Conservation (phyloP, 2,888 invertebrate genomes). For the Microctonus hyperodae region DNA sequence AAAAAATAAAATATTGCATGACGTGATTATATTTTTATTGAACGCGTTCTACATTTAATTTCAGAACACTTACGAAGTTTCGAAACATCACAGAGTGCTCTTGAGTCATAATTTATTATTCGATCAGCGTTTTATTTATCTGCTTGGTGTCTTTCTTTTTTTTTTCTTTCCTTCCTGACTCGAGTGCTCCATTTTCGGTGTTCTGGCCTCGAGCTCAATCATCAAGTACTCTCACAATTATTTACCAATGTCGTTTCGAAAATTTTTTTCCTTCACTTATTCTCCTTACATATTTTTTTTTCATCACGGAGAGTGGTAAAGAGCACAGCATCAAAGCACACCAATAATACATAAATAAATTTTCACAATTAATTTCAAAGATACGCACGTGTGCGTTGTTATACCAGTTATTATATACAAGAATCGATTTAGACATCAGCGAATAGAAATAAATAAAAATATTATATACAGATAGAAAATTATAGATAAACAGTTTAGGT, state of each 20-base stretch:
- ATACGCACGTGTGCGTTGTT: not conserved
- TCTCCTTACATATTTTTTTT: too few relatives aligned
- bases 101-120: conserved; percentile 17
- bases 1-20: not conserved
- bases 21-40: not conserved
- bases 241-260: not conserved
- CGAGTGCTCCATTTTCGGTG: conserved; percentile 41
- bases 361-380: too few relatives aligned
- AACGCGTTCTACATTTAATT: not conserved
- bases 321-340: too few relatives aligned
- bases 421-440: not conserved
- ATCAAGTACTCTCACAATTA: conserved; percentile 12
- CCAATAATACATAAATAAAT: too few relatives aligned
- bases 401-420: not conserved
- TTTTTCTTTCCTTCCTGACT: conserved; percentile 25
- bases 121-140: conserved; percentile 11
- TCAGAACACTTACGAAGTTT: not conserved
- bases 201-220: conserved; percentile 29
- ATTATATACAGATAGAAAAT: conserved; percentile 7
- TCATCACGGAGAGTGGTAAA: too few relatives aligned
- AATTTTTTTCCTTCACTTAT: conserved; percentile 1
- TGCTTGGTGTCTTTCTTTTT: not conserved
- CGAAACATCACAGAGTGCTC: conserved; percentile 12
- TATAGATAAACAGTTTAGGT: not conserved
- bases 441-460: not conserved